A percentile compares a stretch with the other conserved stretches of the same genome.
phyloP scores from a whole-genome alignment of 1,140 invertebrate species.

The Lucilia sericata region DNA sequence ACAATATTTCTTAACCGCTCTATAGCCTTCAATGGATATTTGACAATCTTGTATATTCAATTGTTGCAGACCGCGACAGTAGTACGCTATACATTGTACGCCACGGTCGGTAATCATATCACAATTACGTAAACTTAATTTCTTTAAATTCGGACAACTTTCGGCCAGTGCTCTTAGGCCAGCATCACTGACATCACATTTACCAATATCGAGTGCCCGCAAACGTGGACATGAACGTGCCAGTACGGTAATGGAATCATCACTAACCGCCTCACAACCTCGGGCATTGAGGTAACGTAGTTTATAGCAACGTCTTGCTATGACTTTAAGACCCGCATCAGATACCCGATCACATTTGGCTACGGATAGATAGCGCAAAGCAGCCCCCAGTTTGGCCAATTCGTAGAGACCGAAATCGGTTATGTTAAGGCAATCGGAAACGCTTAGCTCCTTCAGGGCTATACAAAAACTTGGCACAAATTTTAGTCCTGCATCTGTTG shows the following conservation, averaged over 20 bases:
- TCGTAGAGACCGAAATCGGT: constrained; percentile 93
- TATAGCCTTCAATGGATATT: constrained; percentile 87
- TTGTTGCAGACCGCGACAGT: constrained; percentile 87
- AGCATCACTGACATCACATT: constrained; percentile 91
- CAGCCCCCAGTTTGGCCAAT: constrained; percentile 86
- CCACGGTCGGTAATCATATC: constrained; percentile 89
- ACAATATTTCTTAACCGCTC: constrained; percentile 91
- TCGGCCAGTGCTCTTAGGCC: constrained; percentile 86
- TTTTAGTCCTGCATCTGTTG: constrained; percentile 78
- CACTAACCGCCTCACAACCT: constrained; percentile 91
- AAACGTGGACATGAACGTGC: constrained; percentile 86
- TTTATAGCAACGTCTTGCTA: constrained; percentile 89
- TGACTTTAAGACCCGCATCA: constrained; percentile 87
- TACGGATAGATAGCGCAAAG: constrained; percentile 86
- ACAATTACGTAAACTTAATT: constrained; percentile 89
- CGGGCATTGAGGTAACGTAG: constrained; percentile 90
- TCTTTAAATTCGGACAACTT: constrained; percentile 90
- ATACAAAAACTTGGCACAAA: constrained; percentile 88
- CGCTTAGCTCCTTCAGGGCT: constrained; percentile 85
- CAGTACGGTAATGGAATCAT: constrained; percentile 86
- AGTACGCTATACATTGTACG: constrained; percentile 86
- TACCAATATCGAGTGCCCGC: constrained; percentile 88
- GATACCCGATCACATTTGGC: constrained; percentile 90
- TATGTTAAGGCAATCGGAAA: constrained; percentile 89
- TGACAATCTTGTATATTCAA: constrained; percentile 93